A percentile compares a stretch with the other conserved stretches of the same genome.
Conservation (phyloP, 2,888 invertebrate species). For the Isoperla grammatica region DNA sequence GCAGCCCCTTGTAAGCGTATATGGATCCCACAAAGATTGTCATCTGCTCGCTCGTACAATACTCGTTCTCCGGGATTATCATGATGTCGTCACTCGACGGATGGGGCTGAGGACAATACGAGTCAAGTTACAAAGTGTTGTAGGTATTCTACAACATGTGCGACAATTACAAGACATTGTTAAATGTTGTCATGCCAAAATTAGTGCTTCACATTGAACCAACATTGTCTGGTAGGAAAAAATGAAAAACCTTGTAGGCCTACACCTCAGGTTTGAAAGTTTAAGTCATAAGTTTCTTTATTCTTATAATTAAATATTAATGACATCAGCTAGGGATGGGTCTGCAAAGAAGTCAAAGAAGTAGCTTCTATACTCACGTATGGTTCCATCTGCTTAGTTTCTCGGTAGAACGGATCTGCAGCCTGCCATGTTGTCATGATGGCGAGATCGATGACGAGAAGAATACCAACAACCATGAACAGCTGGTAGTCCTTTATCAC, state of each 20-base stretch:
- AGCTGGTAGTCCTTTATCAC: conserved; percentile 98
- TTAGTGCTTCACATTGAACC: too few relatives aligned
- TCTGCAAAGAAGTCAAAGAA: conserved; percentile 56
- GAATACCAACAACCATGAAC: conserved; percentile 92
- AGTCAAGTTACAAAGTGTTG: not conserved
- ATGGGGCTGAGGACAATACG: conserved; percentile 60
- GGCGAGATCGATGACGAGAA: conserved; percentile 83
- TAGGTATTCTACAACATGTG: not conserved
- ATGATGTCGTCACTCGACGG: conserved; percentile 87
- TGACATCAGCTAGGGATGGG: too few relatives aligned
- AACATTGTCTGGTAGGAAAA: too few relatives aligned
- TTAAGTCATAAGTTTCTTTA: too few relatives aligned
- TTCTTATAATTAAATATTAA: too few relatives aligned
- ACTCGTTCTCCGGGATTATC: conserved; percentile 92
- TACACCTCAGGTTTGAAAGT: too few relatives aligned
- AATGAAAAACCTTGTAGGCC: too few relatives aligned
- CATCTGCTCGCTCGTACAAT: conserved; percentile 92
- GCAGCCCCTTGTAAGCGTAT: conserved; percentile 95
- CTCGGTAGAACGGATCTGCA: conserved; percentile 89
- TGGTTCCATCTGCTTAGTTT: conserved; percentile 83
- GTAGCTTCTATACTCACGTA: conserved; percentile 58
- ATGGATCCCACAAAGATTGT: conserved; percentile 93
- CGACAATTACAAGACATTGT: not conserved
- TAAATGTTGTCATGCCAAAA: not conserved
- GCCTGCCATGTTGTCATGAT: conserved; percentile 98